Conservation (phyloP, 2,113 vertebrate genomes). For the human (Homo sapiens) region GRCh38 chr6:130865501-130866000, state of each 20-base stretch:
- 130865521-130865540: constrained; percentile 90
- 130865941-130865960: background rate
- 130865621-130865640: constrained; percentile 91
- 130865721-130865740: background rate
- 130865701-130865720: background rate
- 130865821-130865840: background rate
- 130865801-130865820: background rate
- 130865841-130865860: background rate
- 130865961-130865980: constrained; percentile 30
- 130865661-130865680: constrained; percentile 66
- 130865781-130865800: constrained; percentile 4
- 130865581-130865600: constrained; percentile 98
- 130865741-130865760: background rate
- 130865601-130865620: constrained; percentile 89
- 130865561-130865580: constrained; percentile 97
- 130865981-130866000: constrained; percentile 1
- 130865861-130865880: background rate
- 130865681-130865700: constrained; percentile 7
- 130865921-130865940: background rate
- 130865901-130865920: background rate
- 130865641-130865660: constrained; percentile 60
- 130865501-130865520: background rate
- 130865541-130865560: constrained; percentile 99
- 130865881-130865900: background rate
- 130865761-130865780: background rate